Evolutionary conservation across 2,888 invertebrate species (phyloP), one percentile per base, ranked within the genome.

Genomic region (Dryobota labecula): DNA sequence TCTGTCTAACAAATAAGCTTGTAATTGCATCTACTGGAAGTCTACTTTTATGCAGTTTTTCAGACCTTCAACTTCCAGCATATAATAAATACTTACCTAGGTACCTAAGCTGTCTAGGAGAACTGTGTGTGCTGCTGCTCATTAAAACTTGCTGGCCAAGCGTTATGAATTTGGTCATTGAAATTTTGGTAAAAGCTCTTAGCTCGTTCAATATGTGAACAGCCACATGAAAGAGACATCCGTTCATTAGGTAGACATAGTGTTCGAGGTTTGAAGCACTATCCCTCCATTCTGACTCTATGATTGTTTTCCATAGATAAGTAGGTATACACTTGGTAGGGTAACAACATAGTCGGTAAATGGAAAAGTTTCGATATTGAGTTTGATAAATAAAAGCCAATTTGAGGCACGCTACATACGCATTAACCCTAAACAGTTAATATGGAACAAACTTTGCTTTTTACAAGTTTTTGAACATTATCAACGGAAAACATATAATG

Each of bases 351-450:
- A 27, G 63, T 43, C 36, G 33, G 13, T 38, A 79, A 73, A 83
- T 60, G 67, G 53, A 33, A 70, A 79, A 82, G 69, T 84, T 84
- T 64, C 47, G 36, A 75, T 58, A 58, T 63, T 69, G 49, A 24
- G 53, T 84, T 76, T 66, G n/a, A 67, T 58, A 71, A 73, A 71
- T 76, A 68, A 62, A 70, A 60, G 67, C 54, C n/a, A 58, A 58
- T 73, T 73, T 67, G 18, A 27, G 33, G n/a, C 82, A 82, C 82
- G 84, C 82, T 66, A 84, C 69, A 60, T 36, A 41, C 61, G 63
- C 70, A 82, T 84, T 84, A 82, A 49, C 51, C 66, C n/a, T 45
- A 70, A 71, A 66, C 20, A 64, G 38, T 72, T 70, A 27, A 43
- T 64, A 53, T 20, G 11, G 51, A 65, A 75, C 62, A 64, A 84